Evolutionary conservation across 2,113 vertebrate genomes (phyloP), one percentile per base, ranked within the genome.

Genomic region (Pipra filicauda): DNA sequence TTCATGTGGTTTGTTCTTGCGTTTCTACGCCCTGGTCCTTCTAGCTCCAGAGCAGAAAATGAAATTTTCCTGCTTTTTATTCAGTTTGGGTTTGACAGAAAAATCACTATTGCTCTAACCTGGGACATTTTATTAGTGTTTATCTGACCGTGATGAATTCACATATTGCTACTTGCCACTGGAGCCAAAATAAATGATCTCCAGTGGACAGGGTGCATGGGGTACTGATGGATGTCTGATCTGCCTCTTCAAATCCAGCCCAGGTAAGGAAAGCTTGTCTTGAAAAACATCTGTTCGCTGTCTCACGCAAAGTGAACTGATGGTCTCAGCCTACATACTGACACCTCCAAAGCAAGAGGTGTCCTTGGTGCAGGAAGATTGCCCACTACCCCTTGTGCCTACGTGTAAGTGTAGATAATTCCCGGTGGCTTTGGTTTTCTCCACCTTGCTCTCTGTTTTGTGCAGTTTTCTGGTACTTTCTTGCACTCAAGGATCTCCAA

Each of bases 91-190:
- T 83, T 81, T 93, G 91, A 89, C 77, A 89, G 80, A 86, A 94
- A 90, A 95, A 87, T 92, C 76, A 33, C 83, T 94, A 35, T 66
- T 81, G 49, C 83, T 82, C 28, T 76, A 87, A 69, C 46, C 18
- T 89, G 49, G 49, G 76, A 85, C 73, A 21, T 72, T 93, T 91
- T 94, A 78, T 94, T 93, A 94, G 86, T 85, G 80, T 62, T 93
- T 91, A 91, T 94, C 92, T 84, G 86, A 78, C 91, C 4, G 3
- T 91, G 95, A 89, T 87, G 84, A 89, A 96, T 94, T 86, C 79
- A 65, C 27, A 37, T 73, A 72, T 41, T 85, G 70, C 55, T 85
- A 11, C 75, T 90, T 93, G 75, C 49, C 33, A 80, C 37, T 66
- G 83, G 37, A 95, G 73, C 26, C 23, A 87, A 39, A 94, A 94